Conservation (phyloP, 1,140 invertebrate genomes). For the Pseudobourletiella spinata region DNA sequence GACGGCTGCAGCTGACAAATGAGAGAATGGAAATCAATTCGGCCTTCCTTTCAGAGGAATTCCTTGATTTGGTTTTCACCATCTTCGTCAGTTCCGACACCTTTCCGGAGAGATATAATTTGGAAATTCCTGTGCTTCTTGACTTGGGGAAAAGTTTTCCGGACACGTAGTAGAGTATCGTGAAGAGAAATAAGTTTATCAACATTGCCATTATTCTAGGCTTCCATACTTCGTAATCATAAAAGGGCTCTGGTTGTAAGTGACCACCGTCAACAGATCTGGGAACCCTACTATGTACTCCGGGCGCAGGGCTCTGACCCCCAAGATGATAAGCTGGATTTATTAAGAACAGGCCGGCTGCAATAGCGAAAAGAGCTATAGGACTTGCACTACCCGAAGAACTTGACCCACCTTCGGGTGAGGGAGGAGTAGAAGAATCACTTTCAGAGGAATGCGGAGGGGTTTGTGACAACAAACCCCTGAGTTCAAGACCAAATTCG, state of each 20-base stretch:
- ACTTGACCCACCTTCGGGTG: background rate
- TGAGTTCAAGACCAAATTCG: conserved; percentile 2
- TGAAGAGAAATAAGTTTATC: conserved; percentile 26
- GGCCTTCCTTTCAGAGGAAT: background rate
- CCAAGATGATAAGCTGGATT: conserved; percentile 20
- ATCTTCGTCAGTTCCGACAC: background rate
- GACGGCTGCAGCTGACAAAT: background rate
- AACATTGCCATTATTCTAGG: conserved; percentile 16
- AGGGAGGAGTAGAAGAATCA: conserved; percentile 11
- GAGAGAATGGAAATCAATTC: conserved; percentile 5
- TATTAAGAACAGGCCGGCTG: conserved; percentile 33
- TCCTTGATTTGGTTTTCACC: background rate
- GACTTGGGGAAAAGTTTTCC: conserved; percentile 19
- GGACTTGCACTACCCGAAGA: conserved; percentile 10
- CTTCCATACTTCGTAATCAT: conserved; percentile 12
- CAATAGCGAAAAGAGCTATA: conserved; percentile 32
- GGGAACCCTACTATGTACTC: conserved; percentile 10
- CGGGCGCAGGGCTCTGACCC: background rate
- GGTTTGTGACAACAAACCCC: conserved; percentile 13
- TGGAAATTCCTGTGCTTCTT: conserved; percentile 2
- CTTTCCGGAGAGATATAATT: conserved; percentile 8
- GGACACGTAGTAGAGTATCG: conserved; percentile 22
- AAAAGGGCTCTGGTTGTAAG: background rate
- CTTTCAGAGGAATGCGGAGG: conserved; percentile 16
- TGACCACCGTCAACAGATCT: conserved; percentile 9